Evolutionary conservation across 2,113 vertebrate species (phyloP), one percentile per base, ranked within the genome.

Genomic region (Pyrgilauda ruficollis): DNA sequence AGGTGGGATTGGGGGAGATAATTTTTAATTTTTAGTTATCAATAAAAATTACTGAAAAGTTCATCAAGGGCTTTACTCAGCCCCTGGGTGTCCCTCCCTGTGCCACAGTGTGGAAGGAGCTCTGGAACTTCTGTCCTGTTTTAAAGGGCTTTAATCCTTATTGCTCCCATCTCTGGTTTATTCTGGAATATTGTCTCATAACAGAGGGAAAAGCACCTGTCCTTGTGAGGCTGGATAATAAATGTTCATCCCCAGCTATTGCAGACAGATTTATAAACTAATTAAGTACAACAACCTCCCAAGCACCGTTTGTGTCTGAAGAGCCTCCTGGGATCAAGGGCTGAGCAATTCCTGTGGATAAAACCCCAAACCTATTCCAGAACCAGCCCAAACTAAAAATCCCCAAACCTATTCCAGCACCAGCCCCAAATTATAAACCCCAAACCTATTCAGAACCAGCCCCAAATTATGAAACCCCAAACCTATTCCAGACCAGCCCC

Each of bases 261-360:
- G 41, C 50, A 96, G 92, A 49, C 37, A 89, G 90, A 93, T 95
- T 93, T 93, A 93, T 73, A 84, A 87, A 91, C 55, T 74, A 89
- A 95, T 91, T 87, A 87, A 87, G n/a, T 24, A 12, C 58, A 73
- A 80, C 84, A 84, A 87, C 73, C 92, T 91, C 81, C 8, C 21
- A 44, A 91, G 73, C 81, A 33, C 63, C 21, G 46, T 64, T 72
- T 23, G 61, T 63, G 64, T 41, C 76, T 89, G 90, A 74, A 47
- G 63, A 73, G 44, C 18, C 87, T 69, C 18, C 87, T 69, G 7
- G 0, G 43, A 33, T 73, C 63, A 22, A 80, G 72, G 70, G 64
- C 78, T 31, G 62, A 86, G 63, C 27, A 77, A 77, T 61, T 94
- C 63, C 81, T 39, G 33, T 1, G 46, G 63, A 69, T 73, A 59